Base-by-base conservation (phyloP, 2,797 vertebrate species). In the Taeniopygia guttata region DNA sequence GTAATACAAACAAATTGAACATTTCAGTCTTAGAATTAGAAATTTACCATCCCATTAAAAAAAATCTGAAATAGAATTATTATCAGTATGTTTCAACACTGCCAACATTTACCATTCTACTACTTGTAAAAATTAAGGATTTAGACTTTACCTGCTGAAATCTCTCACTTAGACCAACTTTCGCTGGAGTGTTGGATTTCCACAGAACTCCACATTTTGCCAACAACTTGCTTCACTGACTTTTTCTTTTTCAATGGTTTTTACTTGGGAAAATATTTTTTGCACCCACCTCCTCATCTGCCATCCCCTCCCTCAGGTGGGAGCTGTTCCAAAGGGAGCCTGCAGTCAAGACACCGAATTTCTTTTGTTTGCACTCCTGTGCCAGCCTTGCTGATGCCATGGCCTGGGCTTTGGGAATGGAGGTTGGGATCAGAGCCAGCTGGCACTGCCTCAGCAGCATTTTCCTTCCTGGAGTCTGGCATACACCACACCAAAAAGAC, bases 381-480 rank as follows among this genome's bases (percentile, higher is more conserved):
- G 80, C 77, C 94, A 93, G 83, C 67, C 69, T 52, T 5, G 79
- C 82, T 88, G 89, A 81, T 93, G 94, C 89, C 91, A 85, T 67
- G 48, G 59, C 91, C 79, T 82, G 75, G 80, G 94, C 95, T 84
- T 54, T 87, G 89, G 91, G 69, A 81, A 42, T 15, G 70, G 67
- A 64, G 70, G 16, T 36, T 83, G 94, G 95, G 91, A 69, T n/a
- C 2, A 1, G 17, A 70, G 89, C 93, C 96, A 97, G 91, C 83
- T 96, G 96, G 95, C 76, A 0, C 69, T 5, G 32, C 79, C 84
- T 73, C 84, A 42, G 66, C 25, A 59, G 76, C 48, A 2, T 72
- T 83, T 32, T 69, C 82, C 93, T 90, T 76, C 66, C 87, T 92
- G 83, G 74, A 84, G 95, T 74, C 45, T 92, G 91, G 89, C 87